Base-by-base conservation (phyloP, 1,140 invertebrate genomes). In the Drosophila sp. region DNA sequence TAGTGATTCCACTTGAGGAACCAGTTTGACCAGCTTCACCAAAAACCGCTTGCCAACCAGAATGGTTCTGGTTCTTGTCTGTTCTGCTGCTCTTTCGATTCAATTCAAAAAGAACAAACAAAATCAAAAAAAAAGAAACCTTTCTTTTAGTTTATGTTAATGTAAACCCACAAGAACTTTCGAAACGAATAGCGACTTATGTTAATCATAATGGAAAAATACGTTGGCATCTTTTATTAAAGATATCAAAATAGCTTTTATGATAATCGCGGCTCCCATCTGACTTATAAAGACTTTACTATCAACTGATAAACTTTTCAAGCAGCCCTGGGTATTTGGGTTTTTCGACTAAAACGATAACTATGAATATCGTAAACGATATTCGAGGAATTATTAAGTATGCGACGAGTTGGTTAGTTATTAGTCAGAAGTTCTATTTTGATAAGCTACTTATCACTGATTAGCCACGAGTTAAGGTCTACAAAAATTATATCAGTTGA, bases 21-120 rank as follows among this genome's bases (percentile, higher is more conserved):
- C 76, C 73, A 76, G 73, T 76, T 76, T 76, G 73, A 76, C 73
- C 73, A 76, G 72, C 73, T 76, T 76, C 62, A 44, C 23, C 29
- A 23, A 6, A 38, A 60, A 66, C 62, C 61, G 40, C 66, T 58
- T 76, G 73, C 73, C 73, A 76, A 60, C 73, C 73, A 76, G 41
- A 76, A 69, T 76, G 73, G 69, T 76, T 76, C 73, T 76, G 35
- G 35, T 68, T 56, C 33, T 56, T 17, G 17, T 17, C 17, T 38
- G 17, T 17, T 35, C 32, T 35, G 32, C 38, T 30, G 38, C 56
- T 35, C 17, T 50, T 47, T 50, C 32, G 23, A 58, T 58, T 58
- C 56, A 3, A 50, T 50, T 27, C 44, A 27, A 50, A 50, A 47
- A 25, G 17, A 17, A 17, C 17, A 17, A 17, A 17, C 17, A 17